A percentile compares a stretch with the other conserved stretches of the same genome.
Evolutionary conservation across 2,888 invertebrate genomes (phyloP).

Genomic region (Caradrina clavipalpis): DNA sequence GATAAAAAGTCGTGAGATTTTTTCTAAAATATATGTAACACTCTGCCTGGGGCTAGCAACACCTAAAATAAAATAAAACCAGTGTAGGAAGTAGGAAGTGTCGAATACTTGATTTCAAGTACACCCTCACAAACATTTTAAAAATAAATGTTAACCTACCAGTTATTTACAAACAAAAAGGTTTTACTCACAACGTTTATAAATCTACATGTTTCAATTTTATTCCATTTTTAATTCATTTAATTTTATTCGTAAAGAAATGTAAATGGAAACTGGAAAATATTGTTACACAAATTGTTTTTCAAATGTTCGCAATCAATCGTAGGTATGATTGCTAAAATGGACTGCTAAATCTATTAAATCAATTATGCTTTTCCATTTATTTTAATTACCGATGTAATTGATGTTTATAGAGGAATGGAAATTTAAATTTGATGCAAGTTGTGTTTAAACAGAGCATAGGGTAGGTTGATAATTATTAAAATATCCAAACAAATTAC

Average conservation of each 20-base stretch:
- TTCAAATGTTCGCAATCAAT: constrained; percentile 12
- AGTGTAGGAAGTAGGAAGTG: constrained; percentile 14
- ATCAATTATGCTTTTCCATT: constrained; percentile 1
- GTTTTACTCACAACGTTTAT: constrained; percentile 1
- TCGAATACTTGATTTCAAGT: not conserved
- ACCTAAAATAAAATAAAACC: not conserved
- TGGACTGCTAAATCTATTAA: not conserved
- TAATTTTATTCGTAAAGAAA: not conserved
- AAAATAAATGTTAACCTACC: not conserved
- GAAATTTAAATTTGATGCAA: not conserved
- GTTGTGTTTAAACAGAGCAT: too few relatives aligned
- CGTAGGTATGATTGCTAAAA: not conserved
- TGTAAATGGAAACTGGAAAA: not conserved
- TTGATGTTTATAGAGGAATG: not conserved
- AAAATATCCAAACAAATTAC: too few relatives aligned
- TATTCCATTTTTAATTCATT: not conserved
- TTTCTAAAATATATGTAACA: not conserved
- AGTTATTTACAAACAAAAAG: constrained; percentile 17
- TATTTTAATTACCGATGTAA: not conserved
- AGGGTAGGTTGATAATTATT: too few relatives aligned
- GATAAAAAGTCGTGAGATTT: not conserved
- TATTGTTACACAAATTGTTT: constrained; percentile 7
- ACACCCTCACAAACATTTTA: constrained; percentile 13
- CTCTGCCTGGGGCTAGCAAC: not conserved
- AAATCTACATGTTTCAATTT: not conserved